These are phyloP conservation scores for Macropus fuliginosus DNA, from an alignment of 2,797 vertebrate genomes.

Conservation along the genomic window DNA sequence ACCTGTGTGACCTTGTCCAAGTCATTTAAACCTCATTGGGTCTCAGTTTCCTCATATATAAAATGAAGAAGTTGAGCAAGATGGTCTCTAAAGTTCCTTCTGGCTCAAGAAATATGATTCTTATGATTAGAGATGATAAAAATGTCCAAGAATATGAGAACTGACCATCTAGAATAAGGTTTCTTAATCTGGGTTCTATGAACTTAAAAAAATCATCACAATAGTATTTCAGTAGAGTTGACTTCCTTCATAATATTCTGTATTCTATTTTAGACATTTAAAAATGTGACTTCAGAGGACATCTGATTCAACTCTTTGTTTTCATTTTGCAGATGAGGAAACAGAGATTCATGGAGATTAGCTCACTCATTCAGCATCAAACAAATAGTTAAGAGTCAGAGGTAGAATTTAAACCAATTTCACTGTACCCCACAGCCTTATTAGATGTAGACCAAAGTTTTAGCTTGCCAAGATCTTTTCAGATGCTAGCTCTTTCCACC, in stretches of 20 bases:
- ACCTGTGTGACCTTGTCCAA: not conserved
- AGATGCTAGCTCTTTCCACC: not conserved
- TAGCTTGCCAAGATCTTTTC: not conserved
- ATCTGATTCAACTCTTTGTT: not conserved
- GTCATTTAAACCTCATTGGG: not conserved
- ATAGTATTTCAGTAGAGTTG: not conserved
- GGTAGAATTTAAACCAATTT: not conserved
- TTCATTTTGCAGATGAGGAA: slow-evolving; percentile 2
- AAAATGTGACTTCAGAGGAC: not conserved
- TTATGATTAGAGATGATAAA: not conserved
- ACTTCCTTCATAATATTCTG: too few relatives aligned
- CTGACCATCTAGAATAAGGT: not conserved
- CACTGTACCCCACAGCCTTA: not conserved
- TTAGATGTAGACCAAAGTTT: not conserved
- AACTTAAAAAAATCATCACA: not conserved
- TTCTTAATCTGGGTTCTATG: not conserved
- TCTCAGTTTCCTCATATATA: not conserved
- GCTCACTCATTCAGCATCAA: too few relatives aligned
- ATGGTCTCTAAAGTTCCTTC: not conserved
- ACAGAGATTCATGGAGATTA: not conserved
- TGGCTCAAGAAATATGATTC: not conserved
- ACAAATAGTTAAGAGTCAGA: not conserved
- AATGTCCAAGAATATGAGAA: not conserved
- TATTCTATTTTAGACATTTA: not conserved
- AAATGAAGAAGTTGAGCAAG: not conserved